Base-by-base conservation (phyloP, 2,888 invertebrate species). In the Erebia ligea region DNA sequence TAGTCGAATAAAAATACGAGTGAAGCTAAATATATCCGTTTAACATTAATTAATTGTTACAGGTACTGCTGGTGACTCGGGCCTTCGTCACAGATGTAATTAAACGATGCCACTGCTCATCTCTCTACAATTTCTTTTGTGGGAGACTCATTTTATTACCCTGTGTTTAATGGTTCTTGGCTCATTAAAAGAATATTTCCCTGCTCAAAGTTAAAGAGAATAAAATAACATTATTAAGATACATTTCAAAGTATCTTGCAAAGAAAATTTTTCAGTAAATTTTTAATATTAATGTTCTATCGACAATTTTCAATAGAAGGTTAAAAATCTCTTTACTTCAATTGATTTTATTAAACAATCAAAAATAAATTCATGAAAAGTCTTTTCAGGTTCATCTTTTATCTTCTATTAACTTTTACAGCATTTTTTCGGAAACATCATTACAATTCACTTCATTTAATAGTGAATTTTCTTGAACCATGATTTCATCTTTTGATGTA, bases 51-150 rank as follows among this genome's bases (percentile, higher is more conserved):
- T 69, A 19, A 57, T 68, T 66, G 68, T 72, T 72, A 40, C 72
- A 72, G 72, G 57, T 66, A 61, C 66, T 19, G 56, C 34, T 68
- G 59, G 65, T 66, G 66, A 72, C 17, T 48, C 50, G 25, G 19
- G 66, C 21, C 62, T 40, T 48, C 54, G 42, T 66, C 65, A 52
- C 68, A 40, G 62, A 62, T 72, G 66, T 66, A 67, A 69, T 72
- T 58, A 57, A 66, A 15, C 15, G 21, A 48, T 15, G 59, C 34
- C 11, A 34, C 61, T 19, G 17, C 58, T 61, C 68, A 57, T 72
- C 71, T 68, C 56, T 72, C 13, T 34, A 52, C 57, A 67, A 58
- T 50, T 45, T 70, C 42, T 67, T 71, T 61, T 70, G 67, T 63
- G 15, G n/a, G 48, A 15, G 40, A 34, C 66, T 70, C 45, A 42